A percentile compares a stretch with the other conserved stretches of the same genome.
phyloP scores from a whole-genome alignment of 2,888 invertebrate genomes.

The Theodoxus fluviatilis region DNA sequence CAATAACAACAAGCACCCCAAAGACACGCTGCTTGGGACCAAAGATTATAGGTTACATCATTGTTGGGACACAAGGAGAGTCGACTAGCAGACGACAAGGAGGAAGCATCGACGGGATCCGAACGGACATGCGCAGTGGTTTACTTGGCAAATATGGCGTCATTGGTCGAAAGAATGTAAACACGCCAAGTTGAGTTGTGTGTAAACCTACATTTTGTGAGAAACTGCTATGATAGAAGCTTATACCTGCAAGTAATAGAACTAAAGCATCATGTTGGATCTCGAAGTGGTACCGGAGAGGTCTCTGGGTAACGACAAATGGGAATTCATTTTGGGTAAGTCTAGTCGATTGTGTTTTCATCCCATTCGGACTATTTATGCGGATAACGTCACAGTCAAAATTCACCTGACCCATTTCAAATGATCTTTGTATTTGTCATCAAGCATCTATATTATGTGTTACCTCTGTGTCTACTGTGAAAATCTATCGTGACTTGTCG shows the following conservation, averaged over 20 bases:
- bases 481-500: not conserved
- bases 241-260: constrained; percentile 20
- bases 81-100: too few species aligned
- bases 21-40: too few species aligned
- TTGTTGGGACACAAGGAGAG: too few species aligned
- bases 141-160: constrained; percentile 59
- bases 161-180: constrained; percentile 26
- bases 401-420: not conserved
- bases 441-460: not conserved
- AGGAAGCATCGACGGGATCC: too few species aligned
- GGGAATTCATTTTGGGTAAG: constrained; percentile 96
- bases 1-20: too few species aligned
- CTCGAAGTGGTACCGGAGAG: constrained; percentile 92
- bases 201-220: constrained; percentile 24
- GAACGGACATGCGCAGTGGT: too few species aligned
- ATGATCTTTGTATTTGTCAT: not conserved
- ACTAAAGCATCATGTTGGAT: constrained; percentile 78
- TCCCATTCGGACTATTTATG: constrained; percentile 29
- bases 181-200: constrained; percentile 22
- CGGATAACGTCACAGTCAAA: constrained; percentile 31
- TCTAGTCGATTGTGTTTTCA: constrained; percentile 29
- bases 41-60: too few species aligned
- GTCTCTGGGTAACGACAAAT: constrained; percentile 89
- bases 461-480: not conserved
- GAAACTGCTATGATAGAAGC: not conserved